Evolutionary conservation across 2,113 vertebrate genomes (phyloP), one percentile per base, ranked within the genome.

Genomic region (Ictalurus furcatus): DNA sequence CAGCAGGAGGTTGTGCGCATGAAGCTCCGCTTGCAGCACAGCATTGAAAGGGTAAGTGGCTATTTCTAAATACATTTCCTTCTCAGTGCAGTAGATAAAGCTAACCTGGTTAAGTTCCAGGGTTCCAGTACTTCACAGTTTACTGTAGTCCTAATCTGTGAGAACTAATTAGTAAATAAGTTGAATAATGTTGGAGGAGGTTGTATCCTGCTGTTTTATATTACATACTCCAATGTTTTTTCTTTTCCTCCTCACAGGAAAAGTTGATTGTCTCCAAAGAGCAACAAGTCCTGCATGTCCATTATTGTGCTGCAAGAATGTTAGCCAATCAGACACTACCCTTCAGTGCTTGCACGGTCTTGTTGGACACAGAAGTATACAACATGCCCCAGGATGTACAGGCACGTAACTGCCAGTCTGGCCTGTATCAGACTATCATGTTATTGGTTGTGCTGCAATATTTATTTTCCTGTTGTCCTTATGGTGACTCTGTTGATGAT

Each of bases 191-290:
- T 56, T 61, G 40, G 13, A 4, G 13, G 61, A 34, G 52, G 17
- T 12, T 21, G 52, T 30, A 9, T 58, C 52, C 52, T 30, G 78
- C 30, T 54, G 0, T 78, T 78, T 78, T 23, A 44, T 25, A 3
- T 44, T 44, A n/a, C 14, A 34, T 25, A 17, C 8, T 14, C 56
- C 16, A 40, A 40, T 40, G 40, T 40, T 40, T 52, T 59, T 34
- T 76, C 83, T 34, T 61, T 85, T 88, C 90, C 40, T 34, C 30
- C 8, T 34, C n/a, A 2, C 88, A 99, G 98, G 98, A 99, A 92
- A 99, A 99, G 93, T 96, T 99, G 82, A 99, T 99, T 67, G 98
- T 99, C 93, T 99, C 98, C 54, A 99, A 99, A 0, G 98, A 99
- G 90, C 98, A 99, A 93, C 98, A 99, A 93, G 98, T 99, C 94